Evolutionary conservation across 2,797 vertebrate genomes (phyloP).

Genomic region (Ctenosaura bakeri): DNA sequence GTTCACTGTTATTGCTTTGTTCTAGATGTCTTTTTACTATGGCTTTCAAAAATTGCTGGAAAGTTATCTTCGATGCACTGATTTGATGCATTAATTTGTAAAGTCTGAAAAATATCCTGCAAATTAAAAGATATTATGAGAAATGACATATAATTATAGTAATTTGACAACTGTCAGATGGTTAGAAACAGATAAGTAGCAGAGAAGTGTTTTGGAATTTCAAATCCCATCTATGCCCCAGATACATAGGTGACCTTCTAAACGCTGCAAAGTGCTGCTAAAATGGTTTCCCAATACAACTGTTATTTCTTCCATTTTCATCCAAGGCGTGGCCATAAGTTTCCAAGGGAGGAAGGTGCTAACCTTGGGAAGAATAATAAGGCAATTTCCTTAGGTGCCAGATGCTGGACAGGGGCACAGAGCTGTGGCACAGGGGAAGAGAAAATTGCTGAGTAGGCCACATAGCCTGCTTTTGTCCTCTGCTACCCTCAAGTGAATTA

Average conservation of each 20-base stretch:
- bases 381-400: neutral
- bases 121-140: neutral
- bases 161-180: neutral
- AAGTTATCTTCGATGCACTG: neutral
- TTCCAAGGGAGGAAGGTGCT: neutral
- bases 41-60: neutral
- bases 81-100: neutral
- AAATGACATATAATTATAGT: neutral
- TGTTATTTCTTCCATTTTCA: neutral
- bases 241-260: neutral
- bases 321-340: neutral
- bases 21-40: neutral
- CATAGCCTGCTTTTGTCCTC: neutral
- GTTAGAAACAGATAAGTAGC: neutral
- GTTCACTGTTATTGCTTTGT: neutral
- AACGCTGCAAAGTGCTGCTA: neutral
- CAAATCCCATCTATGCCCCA: neutral
- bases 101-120: neutral
- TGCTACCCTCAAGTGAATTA: neutral
- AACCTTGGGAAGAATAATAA: neutral
- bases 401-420: neutral
- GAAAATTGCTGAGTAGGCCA: neutral
- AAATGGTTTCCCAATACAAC: neutral
- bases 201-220: neutral
- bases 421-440: neutral